Evolutionary conservation across 2,797 vertebrate species (phyloP).

Genomic region (Sebastes itinus): DNA sequence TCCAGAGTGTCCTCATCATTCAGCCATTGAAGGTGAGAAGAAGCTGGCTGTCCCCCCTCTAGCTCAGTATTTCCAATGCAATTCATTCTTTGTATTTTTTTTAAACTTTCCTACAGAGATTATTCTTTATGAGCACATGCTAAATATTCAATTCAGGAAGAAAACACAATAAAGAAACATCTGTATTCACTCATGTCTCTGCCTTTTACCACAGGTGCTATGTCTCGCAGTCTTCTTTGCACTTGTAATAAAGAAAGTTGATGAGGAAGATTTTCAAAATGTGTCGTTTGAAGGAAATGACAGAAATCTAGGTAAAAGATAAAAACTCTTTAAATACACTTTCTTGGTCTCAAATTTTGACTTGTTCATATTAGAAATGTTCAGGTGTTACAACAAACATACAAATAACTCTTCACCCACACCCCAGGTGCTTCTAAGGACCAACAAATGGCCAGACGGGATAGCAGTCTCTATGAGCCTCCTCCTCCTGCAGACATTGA

Average conservation of each 20-base stretch:
- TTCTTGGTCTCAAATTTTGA: not conserved
- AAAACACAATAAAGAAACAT: not conserved
- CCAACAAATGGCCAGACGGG: constrained; percentile 63
- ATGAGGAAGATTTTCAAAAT: constrained; percentile 86
- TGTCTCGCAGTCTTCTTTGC: constrained; percentile 93
- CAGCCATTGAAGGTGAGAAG: constrained; percentile 90
- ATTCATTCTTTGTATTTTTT: not conserved
- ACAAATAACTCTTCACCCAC: constrained; percentile 1
- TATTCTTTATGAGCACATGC: not conserved
- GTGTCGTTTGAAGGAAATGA: constrained; percentile 59
- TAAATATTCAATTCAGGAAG: accelerated
- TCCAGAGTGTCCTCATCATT: constrained; percentile 91
- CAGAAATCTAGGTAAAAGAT: constrained; percentile 76
- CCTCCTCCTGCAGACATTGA: constrained; percentile 84
- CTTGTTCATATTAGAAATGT: not conserved
- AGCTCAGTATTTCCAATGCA: not conserved
- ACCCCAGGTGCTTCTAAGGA: constrained; percentile 72
- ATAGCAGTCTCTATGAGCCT: constrained; percentile 84
- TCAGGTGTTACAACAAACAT: not conserved
- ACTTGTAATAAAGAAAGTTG: constrained; percentile 89
- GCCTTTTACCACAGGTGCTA: constrained; percentile 82
- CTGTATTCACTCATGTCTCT: not conserved
- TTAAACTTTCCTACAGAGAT: not conserved
- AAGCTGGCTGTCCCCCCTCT: not conserved
- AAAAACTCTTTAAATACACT: too few species aligned